Base-by-base conservation (phyloP, 2,797 vertebrate genomes). In the Heliangelus exortis region DNA sequence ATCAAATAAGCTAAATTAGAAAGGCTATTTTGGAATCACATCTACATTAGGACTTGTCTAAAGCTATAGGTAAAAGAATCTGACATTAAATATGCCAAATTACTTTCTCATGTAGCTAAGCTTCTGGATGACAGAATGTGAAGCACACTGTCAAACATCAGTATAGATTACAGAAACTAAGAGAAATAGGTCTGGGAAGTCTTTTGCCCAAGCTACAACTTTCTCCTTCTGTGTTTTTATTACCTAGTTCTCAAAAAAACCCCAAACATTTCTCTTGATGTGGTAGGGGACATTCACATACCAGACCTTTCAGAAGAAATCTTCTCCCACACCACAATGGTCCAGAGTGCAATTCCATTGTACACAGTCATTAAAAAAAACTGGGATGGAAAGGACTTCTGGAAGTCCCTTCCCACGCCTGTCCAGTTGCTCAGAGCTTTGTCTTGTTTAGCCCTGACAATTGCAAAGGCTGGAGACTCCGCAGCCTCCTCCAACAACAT, bases 81-180 rank as follows among this genome's bases (percentile, higher is more conserved):
- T 51, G 16, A 15, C 57, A 82, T 13, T 50, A 57, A 68, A 78
- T 21, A 55, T 2, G 3, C 9, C 34, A 45, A 23, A 10, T n/a
- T n/a, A 77, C 19, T 6, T 83, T 69, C 28, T 69, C 29, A 17
- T 0, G 2, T 10, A 51, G 51, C 15, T 51, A 53, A 73, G 9
- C 15, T 53, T 59, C 25, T 50, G 33, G n/a, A 73, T 21, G 16
- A 51, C 8, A 33, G 1, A 51, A 10, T 0, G 0, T 2, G 4
- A 81, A 81, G 45, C 50, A 84, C 20, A 1, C 25, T 33, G 58
- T 45, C 57, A 83, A 55, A 71, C 17, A 10, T 54, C 26, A 29
- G 18, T 7, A 75, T 10, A 65, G 82, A 47, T 12, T 3, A 10
- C 7, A 55, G 6, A 65, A 89, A 83, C 23, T 25, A 47, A 72